Evolutionary conservation across 2,888 invertebrate species (phyloP), one percentile per base, ranked within the genome.

Genomic region (Siphonodentalium dalli): DNA sequence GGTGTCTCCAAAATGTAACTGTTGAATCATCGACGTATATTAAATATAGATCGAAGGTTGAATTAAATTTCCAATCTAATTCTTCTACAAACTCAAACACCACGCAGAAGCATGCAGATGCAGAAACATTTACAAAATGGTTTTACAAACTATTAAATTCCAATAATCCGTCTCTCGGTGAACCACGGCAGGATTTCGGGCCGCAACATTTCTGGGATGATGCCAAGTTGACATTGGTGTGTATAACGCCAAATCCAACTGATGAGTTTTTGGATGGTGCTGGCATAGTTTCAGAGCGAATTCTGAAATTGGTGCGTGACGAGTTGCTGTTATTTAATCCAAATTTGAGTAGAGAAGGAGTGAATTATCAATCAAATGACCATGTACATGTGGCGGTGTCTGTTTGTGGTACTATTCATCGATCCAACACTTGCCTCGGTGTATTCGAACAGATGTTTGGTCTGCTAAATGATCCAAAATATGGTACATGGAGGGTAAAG

Each of bases 401-500:
- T 40, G 85, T 83, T 1, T 87, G 87, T 78, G 89, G 89, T 18
- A 88, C 87, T 0, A 71, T 89, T 28, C 88, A 89, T 71, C 78
- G 83, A 3, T 74, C 79, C 4, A 77, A 80, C 43, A 47, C 66
- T 26, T 85, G 85, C 61, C 84, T 86, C 1, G 89, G 89, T 2
- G 79, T 87, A 27, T 89, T 88, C 74, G 88, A 88, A 70, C 87
- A 88, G 68, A 81, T 84, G 38, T 88, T 89, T 79, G 86, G 86
- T 2, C 78, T 89, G 34, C 81, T 87, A 21, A 83, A 86, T 56
- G 88, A 89, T 75, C 88, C 88, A 0, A 83, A 80, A 43, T 77
- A 82, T 26, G 82, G 85, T n/a, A 88, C 87, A 71, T 89, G 87
- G 87, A 88, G 88, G 78, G 85, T 88, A 21, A 88, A 88, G 73